phyloP scores from a whole-genome alignment of 92 coral and sea anemone genomes.

The Heliopora coerulea region DNA sequence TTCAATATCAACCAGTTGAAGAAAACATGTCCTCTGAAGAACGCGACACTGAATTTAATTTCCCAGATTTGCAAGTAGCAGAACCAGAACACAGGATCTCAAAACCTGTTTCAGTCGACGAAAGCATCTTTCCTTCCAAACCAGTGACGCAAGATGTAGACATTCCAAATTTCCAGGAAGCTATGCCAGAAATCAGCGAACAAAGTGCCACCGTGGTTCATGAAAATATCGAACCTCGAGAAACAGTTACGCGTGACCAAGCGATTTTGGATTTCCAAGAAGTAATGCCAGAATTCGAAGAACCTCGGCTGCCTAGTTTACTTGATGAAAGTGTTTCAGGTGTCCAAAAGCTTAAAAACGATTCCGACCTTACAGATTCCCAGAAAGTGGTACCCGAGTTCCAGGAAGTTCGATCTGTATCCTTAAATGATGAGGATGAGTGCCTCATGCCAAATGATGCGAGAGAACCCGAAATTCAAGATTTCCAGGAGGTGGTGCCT shows the following conservation, averaged over 20 bases:
- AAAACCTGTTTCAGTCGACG: constrained; percentile 5
- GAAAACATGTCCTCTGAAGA: constrained; percentile 23
- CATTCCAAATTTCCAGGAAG: constrained; percentile 28
- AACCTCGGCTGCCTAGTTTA: not conserved
- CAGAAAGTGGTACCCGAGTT: constrained; percentile 15
- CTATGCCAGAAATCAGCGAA: constrained; percentile 15
- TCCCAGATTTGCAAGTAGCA: constrained; percentile 2
- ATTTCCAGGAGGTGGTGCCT: constrained; percentile 22
- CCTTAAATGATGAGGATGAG: not conserved
- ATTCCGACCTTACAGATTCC: constrained; percentile 17
- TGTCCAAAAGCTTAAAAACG: not conserved
- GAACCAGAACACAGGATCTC: constrained; percentile 10
- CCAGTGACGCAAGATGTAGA: constrained; percentile 2
- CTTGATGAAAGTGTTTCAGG: not conserved
- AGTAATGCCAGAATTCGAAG: constrained; percentile 5
- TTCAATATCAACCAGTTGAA: constrained; percentile 6
- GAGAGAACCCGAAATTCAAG: constrained; percentile 15
- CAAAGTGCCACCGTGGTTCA: constrained; percentile 7
- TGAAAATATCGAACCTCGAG: not conserved
- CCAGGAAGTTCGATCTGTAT: not conserved
- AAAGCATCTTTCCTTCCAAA: constrained; percentile 5
- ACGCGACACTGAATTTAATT: not conserved
- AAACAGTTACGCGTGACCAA: not conserved
- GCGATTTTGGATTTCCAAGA: not conserved
- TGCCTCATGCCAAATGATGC: constrained; percentile 4